These are phyloP conservation scores for Cepaea nemoralis DNA, from an alignment of 1,140 invertebrate species.

Conservation along the genomic window DNA sequence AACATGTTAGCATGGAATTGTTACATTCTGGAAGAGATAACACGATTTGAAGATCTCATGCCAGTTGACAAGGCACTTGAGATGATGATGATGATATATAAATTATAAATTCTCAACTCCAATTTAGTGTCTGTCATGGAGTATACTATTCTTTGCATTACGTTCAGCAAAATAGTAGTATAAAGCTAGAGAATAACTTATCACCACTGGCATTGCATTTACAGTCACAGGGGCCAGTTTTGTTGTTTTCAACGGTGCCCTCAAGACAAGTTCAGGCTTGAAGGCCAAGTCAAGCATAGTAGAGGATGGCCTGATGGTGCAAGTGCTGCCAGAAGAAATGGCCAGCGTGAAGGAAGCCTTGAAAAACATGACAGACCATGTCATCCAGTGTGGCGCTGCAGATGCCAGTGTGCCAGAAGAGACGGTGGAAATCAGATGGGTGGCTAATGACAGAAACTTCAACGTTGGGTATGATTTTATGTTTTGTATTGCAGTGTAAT, in stretches of 20 bases:
- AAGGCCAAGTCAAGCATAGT: constrained; percentile 89
- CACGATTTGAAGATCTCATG: no score
- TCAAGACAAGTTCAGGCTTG: constrained; percentile 85
- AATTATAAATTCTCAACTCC: no score
- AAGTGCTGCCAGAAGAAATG: constrained; percentile 86
- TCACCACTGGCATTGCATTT: background rate
- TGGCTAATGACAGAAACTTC: constrained; percentile 83
- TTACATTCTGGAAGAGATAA: no score
- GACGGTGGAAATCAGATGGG: constrained; percentile 83
- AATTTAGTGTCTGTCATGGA: no score
- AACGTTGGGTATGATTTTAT: constrained; percentile 80
- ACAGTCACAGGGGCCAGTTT: constrained; percentile 81
- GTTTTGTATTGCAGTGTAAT: constrained; percentile 63
- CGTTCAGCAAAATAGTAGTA: no score
- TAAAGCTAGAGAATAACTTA: no score
- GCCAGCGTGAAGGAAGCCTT: constrained; percentile 81
- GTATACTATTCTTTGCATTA: no score
- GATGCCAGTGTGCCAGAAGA: constrained; percentile 79
- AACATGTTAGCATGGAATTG: no score
- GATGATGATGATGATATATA: no score
- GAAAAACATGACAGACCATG: constrained; percentile 80
- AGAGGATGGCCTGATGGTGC: constrained; percentile 91
- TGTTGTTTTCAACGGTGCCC: constrained; percentile 88
- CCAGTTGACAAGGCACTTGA: no score
- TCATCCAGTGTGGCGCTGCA: constrained; percentile 69